These are phyloP conservation scores for Tineola bisselliella DNA, from an alignment of 2,888 invertebrate genomes.

Conservation along the genomic window DNA sequence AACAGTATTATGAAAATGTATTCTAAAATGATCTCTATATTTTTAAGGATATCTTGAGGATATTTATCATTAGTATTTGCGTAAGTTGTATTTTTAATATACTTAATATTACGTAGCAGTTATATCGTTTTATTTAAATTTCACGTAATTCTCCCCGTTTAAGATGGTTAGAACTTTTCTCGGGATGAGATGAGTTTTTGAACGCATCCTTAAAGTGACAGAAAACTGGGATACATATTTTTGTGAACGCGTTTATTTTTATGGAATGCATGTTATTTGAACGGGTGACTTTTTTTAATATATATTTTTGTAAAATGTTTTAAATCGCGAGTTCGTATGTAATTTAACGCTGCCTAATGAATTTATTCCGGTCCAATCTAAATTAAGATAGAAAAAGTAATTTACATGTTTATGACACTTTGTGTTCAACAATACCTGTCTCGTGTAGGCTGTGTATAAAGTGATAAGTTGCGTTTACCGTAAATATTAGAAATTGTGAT, in stretches of 20 bases:
- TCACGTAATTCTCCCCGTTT: no score
- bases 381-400: not conserved
- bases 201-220: constrained; percentile 30
- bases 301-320: not conserved
- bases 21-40: no score
- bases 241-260: constrained; percentile 49
- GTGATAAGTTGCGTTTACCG: constrained; percentile 44
- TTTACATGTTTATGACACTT: not conserved
- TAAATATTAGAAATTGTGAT: constrained; percentile 31
- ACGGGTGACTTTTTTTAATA: not conserved
- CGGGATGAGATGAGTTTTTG: constrained; percentile 20
- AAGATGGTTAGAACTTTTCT: no score
- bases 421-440: constrained; percentile 14
- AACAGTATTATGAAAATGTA: no score
- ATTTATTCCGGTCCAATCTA: not conserved
- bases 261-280: constrained; percentile 58
- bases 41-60: no score
- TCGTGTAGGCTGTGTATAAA: constrained; percentile 52
- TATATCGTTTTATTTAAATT: no score
- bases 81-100: no score
- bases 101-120: no score
- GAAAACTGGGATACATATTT: constrained; percentile 26
- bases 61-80: no score
- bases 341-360: not conserved
- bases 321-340: not conserved